phyloP scores from a whole-genome alignment of 2,888 invertebrate species.

The Gryllus longicercus region DNA sequence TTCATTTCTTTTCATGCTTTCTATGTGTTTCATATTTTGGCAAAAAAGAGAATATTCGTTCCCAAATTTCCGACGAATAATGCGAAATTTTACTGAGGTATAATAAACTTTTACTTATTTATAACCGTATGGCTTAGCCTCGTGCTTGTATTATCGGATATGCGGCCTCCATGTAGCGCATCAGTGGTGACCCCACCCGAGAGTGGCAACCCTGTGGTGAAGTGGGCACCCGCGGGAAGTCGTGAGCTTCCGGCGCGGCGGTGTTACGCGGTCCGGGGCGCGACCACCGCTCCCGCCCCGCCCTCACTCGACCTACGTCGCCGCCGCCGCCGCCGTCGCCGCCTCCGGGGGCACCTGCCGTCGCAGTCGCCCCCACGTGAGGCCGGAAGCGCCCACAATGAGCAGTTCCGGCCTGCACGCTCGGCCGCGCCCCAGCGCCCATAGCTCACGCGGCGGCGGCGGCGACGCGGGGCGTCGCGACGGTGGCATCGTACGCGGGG shows the following conservation, averaged over 20 bases:
- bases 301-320: background rate
- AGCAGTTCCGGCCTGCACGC: background rate
- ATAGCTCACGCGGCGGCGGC: slow-evolving; percentile 17
- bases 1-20: too few relatives aligned
- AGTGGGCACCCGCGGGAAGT: background rate
- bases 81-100: too few relatives aligned
- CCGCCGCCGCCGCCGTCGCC: background rate
- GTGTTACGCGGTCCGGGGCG: background rate
- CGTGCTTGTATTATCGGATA: too few relatives aligned
- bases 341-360: background rate
- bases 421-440: slow-evolving; percentile 17
- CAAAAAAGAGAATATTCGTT: too few relatives aligned
- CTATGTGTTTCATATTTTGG: too few relatives aligned
- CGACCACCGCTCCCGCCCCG: background rate
- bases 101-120: too few relatives aligned
- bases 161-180: too few relatives aligned
- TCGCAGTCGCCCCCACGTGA: background rate
- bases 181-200: too few relatives aligned
- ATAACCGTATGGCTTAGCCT: too few relatives aligned
- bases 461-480: background rate
- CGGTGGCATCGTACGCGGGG: background rate
- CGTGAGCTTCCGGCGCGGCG: background rate
- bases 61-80: too few relatives aligned
- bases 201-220: too few relatives aligned
- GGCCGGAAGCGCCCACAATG: slow-evolving; percentile 2